Base-by-base conservation (phyloP, 2,888 invertebrate species). In the Drosophila mercatorum region DNA sequence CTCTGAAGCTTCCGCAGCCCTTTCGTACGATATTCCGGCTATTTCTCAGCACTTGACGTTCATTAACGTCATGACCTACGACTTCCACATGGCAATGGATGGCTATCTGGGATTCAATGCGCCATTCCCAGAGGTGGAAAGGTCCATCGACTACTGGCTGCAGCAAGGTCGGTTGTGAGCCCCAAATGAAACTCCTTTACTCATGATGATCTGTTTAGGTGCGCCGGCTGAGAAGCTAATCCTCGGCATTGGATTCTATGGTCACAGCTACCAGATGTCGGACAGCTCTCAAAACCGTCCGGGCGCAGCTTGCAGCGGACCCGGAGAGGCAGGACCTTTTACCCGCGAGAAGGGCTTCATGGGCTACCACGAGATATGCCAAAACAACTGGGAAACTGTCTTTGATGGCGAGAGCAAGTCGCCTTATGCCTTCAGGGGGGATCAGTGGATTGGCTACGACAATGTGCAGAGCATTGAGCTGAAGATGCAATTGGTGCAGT, bases 361-460 rank as follows among this genome's bases (percentile, higher is more conserved):
- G 63, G 89, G 89, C 34, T 88, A 88, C 31, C 61, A 85, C 38
- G 87, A 88, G 55, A 89, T 88, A 40, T 88, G 87, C 55, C n/a
- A 51, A 5, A 86, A 81, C 47, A 74, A 78, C 38, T 94, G 87
- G 88, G 36, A 69, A 5, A 75, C 74, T 0, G 72, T 79, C 0
- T 90, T 85, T 36, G 85, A 90, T 51, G 40, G 46, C 2, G 26
- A 64, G 22, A 60, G 31, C 22, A 52, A 74, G 3, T 61, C 72
- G 2, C 98, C 98, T 0, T 97, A 97, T 83, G 97, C 97, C 0
- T 96, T 94, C 92, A 95, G 95, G 78, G 96, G 95, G 5, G 96
- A 97, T 92, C 97, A 98, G 92, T 98, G 98, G 97, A 97, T 98
- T 7, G 97, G 97, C 0, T 98, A 97, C 88, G 98, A 98, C 89